Percentiles rank a stretch among this genome's conserved stretches.
Evolutionary conservation across 2,888 invertebrate genomes (phyloP).

Genomic region (Isotomurus palustris): DNA sequence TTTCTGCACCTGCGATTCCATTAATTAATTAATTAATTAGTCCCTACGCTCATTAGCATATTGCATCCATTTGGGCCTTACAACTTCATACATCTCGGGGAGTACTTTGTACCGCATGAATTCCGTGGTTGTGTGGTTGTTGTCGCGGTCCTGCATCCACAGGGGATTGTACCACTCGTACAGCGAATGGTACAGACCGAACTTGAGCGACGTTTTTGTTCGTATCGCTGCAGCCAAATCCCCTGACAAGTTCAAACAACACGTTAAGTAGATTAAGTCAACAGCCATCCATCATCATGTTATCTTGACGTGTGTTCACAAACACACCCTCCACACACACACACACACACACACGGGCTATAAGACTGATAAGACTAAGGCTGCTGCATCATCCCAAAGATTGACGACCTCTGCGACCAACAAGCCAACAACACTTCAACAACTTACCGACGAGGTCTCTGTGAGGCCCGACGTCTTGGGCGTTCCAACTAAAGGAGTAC

Average conservation of each 20-base stretch:
- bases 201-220: slow-evolving; percentile 59
- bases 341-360: no score
- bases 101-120: slow-evolving; percentile 69
- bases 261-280: no score
- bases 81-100: slow-evolving; percentile 75
- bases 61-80: no score
- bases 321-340: no score
- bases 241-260: no score
- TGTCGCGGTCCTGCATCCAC: slow-evolving; percentile 65
- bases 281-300: no score
- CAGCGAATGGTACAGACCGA: slow-evolving; percentile 79
- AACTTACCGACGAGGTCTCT: slow-evolving; percentile 51
- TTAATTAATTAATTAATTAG: background rate
- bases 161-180: slow-evolving; percentile 86
- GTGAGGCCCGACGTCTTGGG: slow-evolving; percentile 53
- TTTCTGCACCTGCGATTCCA: slow-evolving; percentile 48
- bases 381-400: no score
- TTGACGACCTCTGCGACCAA: no score
- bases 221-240: slow-evolving; percentile 68
- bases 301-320: no score
- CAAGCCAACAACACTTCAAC: background rate
- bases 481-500: slow-evolving; percentile 54
- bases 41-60: no score
- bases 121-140: slow-evolving; percentile 59
- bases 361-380: no score